Base-by-base conservation (phyloP, 2,888 invertebrate species). In the Aethes cnicana region DNA sequence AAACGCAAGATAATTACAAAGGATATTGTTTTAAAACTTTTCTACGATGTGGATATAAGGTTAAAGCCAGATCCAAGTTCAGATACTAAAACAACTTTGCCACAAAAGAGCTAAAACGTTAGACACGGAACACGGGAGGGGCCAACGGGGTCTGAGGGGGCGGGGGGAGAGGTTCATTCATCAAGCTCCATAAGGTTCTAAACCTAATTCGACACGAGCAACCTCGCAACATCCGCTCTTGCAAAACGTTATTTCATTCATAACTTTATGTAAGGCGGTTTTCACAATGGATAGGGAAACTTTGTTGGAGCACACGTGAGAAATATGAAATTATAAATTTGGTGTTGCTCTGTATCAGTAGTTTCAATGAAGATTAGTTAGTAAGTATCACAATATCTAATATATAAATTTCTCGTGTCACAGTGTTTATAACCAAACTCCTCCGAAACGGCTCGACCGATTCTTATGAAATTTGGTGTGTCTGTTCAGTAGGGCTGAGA, bases 161-260 rank as follows among this genome's bases (percentile, higher is more conserved):
- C 59, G 67, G 59, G 68, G 61, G 66, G 58, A 59, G 65, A 53
- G 58, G 75, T 89, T 87, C 89, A 89, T 89, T 89, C 87, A 88
- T 88, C 87, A 87, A 80, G 79, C 78, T 80, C 78, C 85, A 84
- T 85, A 87, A 87, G 87, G 87, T 82, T 85, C 84, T 88, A 88
- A 87, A 84, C 88, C 85, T 88, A 88, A 88, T 86, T 89, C 88
- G 84, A 86, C 78, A 72, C 81, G 76, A 81, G 76, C 81, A 84
- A 73, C 88, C 86, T 87, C 88, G 89, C 88, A 85, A 89, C 87
- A 88, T 89, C 89, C 89, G 89, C 85, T 89, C 84, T 89, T 89
- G 89, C 89, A 84, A 89, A 89, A 89, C 83, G 72, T 81, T 85
- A 84, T 82, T 88, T 87, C 89, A 89, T 89, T 89, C 89, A 88